phyloP scores from a whole-genome alignment of 2,888 invertebrate species.

The Subacronicta megacephala region DNA sequence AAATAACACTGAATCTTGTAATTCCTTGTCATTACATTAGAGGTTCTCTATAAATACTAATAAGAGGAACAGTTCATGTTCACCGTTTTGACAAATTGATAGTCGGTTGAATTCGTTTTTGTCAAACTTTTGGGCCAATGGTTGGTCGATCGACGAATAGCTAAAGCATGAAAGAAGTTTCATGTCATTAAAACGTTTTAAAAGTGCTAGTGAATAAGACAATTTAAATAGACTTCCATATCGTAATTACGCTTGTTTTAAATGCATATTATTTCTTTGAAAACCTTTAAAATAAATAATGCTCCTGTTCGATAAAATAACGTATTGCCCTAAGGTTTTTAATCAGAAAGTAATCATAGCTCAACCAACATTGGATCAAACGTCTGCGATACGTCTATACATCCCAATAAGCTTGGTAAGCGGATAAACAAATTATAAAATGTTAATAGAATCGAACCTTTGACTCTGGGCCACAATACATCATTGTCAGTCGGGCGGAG shows the following conservation, averaged over 20 bases:
- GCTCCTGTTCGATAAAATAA: too few relatives aligned
- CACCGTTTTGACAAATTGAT: constrained; percentile 68
- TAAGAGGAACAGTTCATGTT: constrained; percentile 56
- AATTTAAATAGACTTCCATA: too few relatives aligned
- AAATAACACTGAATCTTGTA: constrained; percentile 57
- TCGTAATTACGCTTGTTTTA: too few relatives aligned
- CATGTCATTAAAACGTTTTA: not conserved
- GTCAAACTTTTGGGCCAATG: constrained; percentile 27
- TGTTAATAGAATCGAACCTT: constrained; percentile 84
- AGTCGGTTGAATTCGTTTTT: constrained; percentile 17
- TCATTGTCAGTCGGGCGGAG: constrained; percentile 75
- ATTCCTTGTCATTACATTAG: constrained; percentile 57
- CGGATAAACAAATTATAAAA: constrained; percentile 81
- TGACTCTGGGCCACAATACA: constrained; percentile 81
- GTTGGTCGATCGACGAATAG: not conserved
- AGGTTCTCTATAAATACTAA: constrained; percentile 55
- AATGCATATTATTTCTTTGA: too few relatives aligned
- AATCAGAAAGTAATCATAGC: not conserved
- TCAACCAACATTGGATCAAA: constrained; percentile 37
- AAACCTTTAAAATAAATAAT: too few relatives aligned
- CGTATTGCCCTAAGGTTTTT: too few relatives aligned
- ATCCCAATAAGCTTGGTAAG: constrained; percentile 42
- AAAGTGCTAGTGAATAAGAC: too few relatives aligned
- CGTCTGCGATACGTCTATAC: constrained; percentile 15
- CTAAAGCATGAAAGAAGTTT: not conserved